Percentiles rank a stretch among this genome's conserved stretches.
These are phyloP conservation scores for Lordiphosa stackelbergi DNA, from an alignment of 1,140 invertebrate species.

Conservation along the genomic window DNA sequence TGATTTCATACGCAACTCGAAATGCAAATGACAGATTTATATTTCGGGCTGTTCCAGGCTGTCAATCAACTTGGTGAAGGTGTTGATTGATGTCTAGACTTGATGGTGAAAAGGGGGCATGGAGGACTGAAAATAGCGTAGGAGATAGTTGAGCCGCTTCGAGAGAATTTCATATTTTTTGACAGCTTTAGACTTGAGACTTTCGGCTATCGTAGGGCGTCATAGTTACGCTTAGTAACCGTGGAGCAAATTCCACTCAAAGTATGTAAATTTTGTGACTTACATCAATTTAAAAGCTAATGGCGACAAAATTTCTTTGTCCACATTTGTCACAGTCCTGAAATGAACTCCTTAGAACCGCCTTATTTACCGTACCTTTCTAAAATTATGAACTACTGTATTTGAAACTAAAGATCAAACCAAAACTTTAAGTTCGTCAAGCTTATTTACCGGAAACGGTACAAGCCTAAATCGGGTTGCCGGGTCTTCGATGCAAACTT, in stretches of 20 bases:
- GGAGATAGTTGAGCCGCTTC: constrained; percentile 1
- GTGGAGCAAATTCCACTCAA: background rate
- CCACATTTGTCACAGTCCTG: no score
- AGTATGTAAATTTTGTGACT: no score
- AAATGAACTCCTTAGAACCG: no score
- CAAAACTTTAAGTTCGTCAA: no score
- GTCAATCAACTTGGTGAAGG: constrained; percentile 66
- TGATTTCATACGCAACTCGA: constrained; percentile 64
- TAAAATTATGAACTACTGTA: no score
- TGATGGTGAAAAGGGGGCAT: constrained; percentile 18
- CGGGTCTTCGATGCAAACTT: no score
- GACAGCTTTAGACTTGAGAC: constrained; percentile 33
- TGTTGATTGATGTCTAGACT: constrained; percentile 71
- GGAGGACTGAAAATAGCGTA: background rate
- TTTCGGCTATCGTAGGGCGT: background rate
- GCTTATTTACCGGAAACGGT: no score
- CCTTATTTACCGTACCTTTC: no score
- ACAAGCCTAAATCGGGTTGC: no score
- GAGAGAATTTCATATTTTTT: constrained; percentile 38
- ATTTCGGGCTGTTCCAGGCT: constrained; percentile 52
- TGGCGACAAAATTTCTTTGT: no score
- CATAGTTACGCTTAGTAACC: constrained; percentile 5
- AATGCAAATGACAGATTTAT: constrained; percentile 76
- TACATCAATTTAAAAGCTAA: no score
- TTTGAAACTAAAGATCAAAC: no score